Evolutionary conservation across 2,113 vertebrate species (phyloP), one percentile per base, ranked within the genome.

Genomic region (Prunella himalayana): DNA sequence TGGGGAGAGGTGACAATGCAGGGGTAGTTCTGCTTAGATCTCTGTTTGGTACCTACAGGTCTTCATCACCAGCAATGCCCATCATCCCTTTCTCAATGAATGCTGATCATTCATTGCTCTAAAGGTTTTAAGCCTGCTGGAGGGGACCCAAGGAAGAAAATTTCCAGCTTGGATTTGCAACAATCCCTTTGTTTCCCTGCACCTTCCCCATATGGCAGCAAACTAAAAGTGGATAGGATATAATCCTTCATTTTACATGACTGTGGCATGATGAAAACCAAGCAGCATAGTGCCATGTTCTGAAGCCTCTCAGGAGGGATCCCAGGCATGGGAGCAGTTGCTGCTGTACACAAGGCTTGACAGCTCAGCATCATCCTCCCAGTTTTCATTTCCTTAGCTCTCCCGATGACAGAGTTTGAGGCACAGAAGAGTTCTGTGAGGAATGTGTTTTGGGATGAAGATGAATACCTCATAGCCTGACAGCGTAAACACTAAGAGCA

Each of bases 391-490:
- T 88, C 75, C 61, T 44, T 63, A 84, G 80, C 53, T 68, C 60
- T 83, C 80, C 45, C 0, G 0, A 42, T 72, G 91, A 35, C 57
- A 82, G 69, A 64, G 53, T 24, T 49, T 57, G 89, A 92, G 84
- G 66, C 65, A 71, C 70, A 76, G 77, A 90, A 95, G n/a, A 91
- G 94, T 42, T 94, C 80, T 49, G 53, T 82, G 89, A 95, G 83
- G 95, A 97, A 96, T 89, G 96, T 97, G 96, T 96, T 94, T 95
- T 1, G 6, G 70, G 94, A 96, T 94, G 95, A 97, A 96, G 95
- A 97, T 61, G 41, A 79, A 97, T 97, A 78, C 77, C 56, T 87
- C 17, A 0, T 27, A 79, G 92, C 51, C 73, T 68, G 56, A 92
- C 91, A 95, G 70, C 2, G 0, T 96, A 96, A 97, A 97, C 96